A percentile compares a stretch with the other conserved stretches of the same genome.
phyloP scores from a whole-genome alignment of 2,113 vertebrate genomes.

The Clarias magur region DNA sequence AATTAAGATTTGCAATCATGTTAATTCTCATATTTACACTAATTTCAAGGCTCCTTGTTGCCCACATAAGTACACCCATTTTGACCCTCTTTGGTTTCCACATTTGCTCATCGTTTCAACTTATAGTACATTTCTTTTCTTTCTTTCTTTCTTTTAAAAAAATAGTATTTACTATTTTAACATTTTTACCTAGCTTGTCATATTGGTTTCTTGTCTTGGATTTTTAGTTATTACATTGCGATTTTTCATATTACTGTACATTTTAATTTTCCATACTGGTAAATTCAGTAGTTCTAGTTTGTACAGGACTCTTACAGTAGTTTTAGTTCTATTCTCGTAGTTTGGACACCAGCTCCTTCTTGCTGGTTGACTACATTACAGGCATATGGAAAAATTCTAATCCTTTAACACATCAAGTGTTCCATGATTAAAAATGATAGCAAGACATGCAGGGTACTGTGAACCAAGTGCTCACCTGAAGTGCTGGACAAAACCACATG shows the following conservation, averaged over 20 bases:
- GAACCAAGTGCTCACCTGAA: conserved; percentile 12
- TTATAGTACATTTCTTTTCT: neutral
- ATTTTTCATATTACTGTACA: no score
- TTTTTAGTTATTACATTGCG: no score
- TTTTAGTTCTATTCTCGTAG: neutral
- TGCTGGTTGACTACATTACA: neutral
- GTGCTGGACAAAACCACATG: conserved; percentile 1
- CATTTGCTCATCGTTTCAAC: neutral
- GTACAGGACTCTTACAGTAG: no score
- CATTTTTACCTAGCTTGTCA: no score
- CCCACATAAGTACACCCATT: neutral
- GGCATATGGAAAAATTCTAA: neutral
- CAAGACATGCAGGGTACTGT: conserved; percentile 12
- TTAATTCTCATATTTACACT: neutral
- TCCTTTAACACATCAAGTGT: conserved; percentile 18
- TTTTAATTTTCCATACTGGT: neutral
- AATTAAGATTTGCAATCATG: neutral
- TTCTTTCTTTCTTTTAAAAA: neutral
- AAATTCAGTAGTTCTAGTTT: neutral
- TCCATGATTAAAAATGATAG: neutral
- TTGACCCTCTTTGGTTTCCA: conserved; percentile 14
- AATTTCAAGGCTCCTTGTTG: neutral
- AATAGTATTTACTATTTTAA: neutral
- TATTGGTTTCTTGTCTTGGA: no score
- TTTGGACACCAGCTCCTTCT: neutral